Percentiles rank a stretch among this genome's conserved stretches.
These are phyloP conservation scores for Chionodraco myersi DNA, from an alignment of 2,113 vertebrate species.

Conservation along the genomic window DNA sequence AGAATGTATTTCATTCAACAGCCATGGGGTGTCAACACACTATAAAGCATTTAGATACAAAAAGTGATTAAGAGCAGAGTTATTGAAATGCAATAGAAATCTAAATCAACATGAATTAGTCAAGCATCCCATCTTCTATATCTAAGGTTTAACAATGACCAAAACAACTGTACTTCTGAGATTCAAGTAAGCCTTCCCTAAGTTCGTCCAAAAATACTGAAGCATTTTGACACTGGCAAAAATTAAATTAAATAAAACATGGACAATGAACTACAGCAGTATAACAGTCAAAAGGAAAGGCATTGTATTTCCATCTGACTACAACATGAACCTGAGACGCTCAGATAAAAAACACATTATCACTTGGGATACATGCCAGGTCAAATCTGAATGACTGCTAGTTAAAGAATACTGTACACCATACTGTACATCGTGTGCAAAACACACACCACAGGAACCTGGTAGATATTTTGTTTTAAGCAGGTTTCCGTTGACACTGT, in stretches of 20 bases:
- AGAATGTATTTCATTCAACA: conserved; percentile 46
- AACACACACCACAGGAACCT: conserved; percentile 7
- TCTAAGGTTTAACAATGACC: conserved; percentile 8
- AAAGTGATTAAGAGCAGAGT: conserved; percentile 19
- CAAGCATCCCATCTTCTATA: conserved; percentile 6
- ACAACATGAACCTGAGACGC: conserved; percentile 52
- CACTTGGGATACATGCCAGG: neutral
- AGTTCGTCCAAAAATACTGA: conserved; percentile 21
- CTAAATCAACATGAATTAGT: conserved; percentile 29
- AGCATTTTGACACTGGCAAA: conserved; percentile 22
- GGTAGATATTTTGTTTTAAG: neutral
- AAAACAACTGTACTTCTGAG: conserved; percentile 11
- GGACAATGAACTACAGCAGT: conserved; percentile 5
- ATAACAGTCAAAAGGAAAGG: conserved; percentile 1
- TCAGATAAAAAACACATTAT: conserved; percentile 17
- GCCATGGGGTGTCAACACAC: conserved; percentile 21
- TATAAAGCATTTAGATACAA: conserved; percentile 47
- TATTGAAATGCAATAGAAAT: conserved; percentile 24
- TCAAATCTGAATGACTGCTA: neutral
- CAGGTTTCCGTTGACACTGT: conserved; percentile 44
- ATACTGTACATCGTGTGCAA: conserved; percentile 14
- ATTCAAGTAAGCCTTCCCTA: conserved; percentile 32
- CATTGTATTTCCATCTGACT: conserved; percentile 19
- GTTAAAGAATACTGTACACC: conserved; percentile 11
- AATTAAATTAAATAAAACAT: neutral